Evolutionary conservation across 2,888 invertebrate genomes (phyloP).

Genomic region (Byasa hedistus): DNA sequence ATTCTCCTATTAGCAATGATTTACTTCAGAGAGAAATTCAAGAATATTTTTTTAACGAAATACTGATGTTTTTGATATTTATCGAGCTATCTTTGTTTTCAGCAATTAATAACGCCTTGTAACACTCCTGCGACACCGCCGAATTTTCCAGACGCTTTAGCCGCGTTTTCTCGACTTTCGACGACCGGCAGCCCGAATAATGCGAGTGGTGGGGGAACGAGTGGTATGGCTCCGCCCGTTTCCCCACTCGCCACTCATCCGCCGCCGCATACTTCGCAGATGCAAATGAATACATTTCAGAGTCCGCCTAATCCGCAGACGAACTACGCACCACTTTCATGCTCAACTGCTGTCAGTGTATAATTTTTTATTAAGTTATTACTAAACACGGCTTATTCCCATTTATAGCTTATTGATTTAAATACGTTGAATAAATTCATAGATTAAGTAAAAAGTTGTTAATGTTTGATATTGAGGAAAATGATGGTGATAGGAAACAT

Average conservation of each 20-base stretch:
- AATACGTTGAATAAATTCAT: too few relatives aligned
- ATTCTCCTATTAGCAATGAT: too few relatives aligned
- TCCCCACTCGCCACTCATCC: slow-evolving; percentile 72
- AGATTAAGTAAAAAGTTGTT: too few relatives aligned
- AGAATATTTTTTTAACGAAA: too few relatives aligned
- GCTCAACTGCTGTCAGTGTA: slow-evolving; percentile 72
- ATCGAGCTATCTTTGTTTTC: slow-evolving; percentile 36
- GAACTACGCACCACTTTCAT: slow-evolving; percentile 68
- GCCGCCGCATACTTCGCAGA: slow-evolving; percentile 42
- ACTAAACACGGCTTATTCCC: too few relatives aligned
- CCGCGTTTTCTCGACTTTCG: slow-evolving; percentile 93
- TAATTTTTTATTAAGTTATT: neutral
- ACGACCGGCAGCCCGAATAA: slow-evolving; percentile 81
- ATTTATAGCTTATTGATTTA: too few relatives aligned
- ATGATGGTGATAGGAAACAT: too few relatives aligned
- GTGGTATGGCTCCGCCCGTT: slow-evolving; percentile 58
- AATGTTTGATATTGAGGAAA: too few relatives aligned
- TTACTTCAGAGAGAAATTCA: too few relatives aligned
- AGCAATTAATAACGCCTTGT: slow-evolving; percentile 93
- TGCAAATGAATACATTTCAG: slow-evolving; percentile 60
- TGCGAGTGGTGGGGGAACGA: slow-evolving; percentile 52
- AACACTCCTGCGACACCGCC: slow-evolving; percentile 97
- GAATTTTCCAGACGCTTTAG: slow-evolving; percentile 93
- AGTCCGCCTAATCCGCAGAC: slow-evolving; percentile 62
- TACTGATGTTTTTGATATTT: too few relatives aligned